phyloP scores from a whole-genome alignment of 2,113 vertebrate species.

The Sprattus sprattus region DNA sequence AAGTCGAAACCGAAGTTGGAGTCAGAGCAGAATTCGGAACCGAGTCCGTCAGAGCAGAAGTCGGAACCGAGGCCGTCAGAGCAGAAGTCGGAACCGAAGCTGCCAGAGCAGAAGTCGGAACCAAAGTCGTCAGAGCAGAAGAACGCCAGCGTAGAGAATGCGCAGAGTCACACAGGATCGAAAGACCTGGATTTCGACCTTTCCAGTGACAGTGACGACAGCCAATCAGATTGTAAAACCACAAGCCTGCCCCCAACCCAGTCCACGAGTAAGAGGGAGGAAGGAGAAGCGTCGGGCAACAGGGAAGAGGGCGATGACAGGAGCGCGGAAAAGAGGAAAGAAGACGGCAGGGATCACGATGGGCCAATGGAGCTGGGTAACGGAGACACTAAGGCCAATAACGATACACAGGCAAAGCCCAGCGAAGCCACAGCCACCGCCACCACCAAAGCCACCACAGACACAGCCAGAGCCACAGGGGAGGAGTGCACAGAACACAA shows the following conservation, averaged over 20 bases:
- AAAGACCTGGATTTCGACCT: slow-evolving; percentile 87
- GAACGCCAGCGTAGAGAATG: background rate
- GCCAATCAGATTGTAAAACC: slow-evolving; percentile 69
- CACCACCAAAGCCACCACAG: no score
- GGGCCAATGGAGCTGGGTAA: slow-evolving; percentile 79
- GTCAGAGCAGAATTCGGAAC: slow-evolving; percentile 22
- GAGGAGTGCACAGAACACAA: slow-evolving; percentile 90
- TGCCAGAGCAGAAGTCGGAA: no score
- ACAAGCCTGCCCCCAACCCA: background rate
- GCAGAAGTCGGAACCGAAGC: no score
- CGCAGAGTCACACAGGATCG: background rate
- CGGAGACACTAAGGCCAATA: slow-evolving; percentile 76
- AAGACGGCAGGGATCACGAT: slow-evolving; percentile 58
- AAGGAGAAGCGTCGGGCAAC: slow-evolving; percentile 37
- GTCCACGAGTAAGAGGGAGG: slow-evolving; percentile 46
- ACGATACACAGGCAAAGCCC: slow-evolving; percentile 90
- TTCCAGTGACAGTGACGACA: slow-evolving; percentile 90
- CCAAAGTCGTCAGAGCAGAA: background rate
- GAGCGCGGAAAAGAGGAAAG: slow-evolving; percentile 44
- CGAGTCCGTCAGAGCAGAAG: background rate
- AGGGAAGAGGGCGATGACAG: slow-evolving; percentile 49
- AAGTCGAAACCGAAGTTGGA: slow-evolving; percentile 35
- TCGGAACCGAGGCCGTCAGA: slow-evolving; percentile 31
- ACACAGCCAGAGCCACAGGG: slow-evolving; percentile 54
- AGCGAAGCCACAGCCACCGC: slow-evolving; percentile 73